Percentiles rank a stretch among this genome's conserved stretches.
These are phyloP conservation scores for Podiceps cristatus DNA, from an alignment of 2,113 vertebrate species.

Conservation along the genomic window DNA sequence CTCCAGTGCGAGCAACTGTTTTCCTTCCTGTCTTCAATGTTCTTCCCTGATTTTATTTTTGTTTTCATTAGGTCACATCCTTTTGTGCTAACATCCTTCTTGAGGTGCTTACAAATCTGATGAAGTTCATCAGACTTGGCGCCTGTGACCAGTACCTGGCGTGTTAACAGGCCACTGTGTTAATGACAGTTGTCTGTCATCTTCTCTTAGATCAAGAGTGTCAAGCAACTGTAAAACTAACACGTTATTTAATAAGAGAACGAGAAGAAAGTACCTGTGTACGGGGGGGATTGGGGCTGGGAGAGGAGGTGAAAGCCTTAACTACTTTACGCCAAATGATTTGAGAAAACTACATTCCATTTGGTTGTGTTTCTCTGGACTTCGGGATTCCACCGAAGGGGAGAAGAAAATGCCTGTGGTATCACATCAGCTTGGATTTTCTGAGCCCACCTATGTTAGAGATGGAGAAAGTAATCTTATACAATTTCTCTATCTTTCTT, in stretches of 20 bases:
- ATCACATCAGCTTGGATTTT: background rate
- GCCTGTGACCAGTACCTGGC: background rate
- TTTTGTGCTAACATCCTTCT: background rate
- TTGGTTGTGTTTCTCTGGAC: background rate
- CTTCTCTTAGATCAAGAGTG: background rate
- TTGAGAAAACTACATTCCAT: background rate
- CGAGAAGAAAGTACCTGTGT: background rate
- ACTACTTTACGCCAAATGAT: background rate
- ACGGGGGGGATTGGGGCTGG: rapidly evolving
- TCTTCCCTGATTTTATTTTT: background rate
- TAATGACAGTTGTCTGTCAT: background rate
- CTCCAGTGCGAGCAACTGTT: background rate
- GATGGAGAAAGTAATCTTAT: background rate
- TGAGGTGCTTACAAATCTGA: background rate
- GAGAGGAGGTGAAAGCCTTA: background rate
- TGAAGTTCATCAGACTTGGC: background rate
- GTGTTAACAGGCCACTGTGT: background rate
- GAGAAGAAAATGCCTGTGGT: background rate
- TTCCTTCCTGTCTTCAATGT: background rate
- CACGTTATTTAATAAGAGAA: background rate
- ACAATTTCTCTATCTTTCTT: background rate
- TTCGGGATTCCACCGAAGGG: background rate
- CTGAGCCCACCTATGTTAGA: background rate
- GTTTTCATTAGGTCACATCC: background rate
- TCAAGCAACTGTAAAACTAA: background rate